A percentile compares a stretch with the other conserved stretches of the same genome.
phyloP scores from a whole-genome alignment of 2,888 invertebrate genomes.

The Teinopalpus imperialis region DNA sequence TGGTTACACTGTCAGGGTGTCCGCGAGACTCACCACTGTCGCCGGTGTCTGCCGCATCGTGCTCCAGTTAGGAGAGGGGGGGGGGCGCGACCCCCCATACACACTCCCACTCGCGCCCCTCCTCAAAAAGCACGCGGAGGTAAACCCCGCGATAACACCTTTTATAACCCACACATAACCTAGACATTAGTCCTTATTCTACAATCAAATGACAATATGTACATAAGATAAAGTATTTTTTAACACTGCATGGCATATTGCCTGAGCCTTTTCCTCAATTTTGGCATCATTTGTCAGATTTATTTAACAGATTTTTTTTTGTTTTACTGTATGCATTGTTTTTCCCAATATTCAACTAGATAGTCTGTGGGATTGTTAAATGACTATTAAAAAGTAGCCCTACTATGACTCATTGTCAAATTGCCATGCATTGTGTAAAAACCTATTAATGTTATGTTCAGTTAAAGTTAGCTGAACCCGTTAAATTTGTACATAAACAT shows the following conservation, averaged over 20 bases:
- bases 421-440: constrained; percentile 56
- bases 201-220: constrained; percentile 82
- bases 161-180: constrained; percentile 59
- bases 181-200: constrained; percentile 70
- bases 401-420: constrained; percentile 33
- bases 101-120: constrained; percentile 77
- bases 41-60: constrained; percentile 94
- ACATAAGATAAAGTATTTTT: constrained; percentile 81
- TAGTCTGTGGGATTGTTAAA: constrained; percentile 30
- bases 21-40: constrained; percentile 93
- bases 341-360: constrained; percentile 15
- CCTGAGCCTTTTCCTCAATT: constrained; percentile 11
- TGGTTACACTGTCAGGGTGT: constrained; percentile 95
- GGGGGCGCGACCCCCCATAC: constrained; percentile 81
- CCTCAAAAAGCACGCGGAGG: constrained; percentile 79
- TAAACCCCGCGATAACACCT: constrained; percentile 61
- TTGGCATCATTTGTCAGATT: constrained; percentile 14
- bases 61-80: constrained; percentile 92
- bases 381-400: constrained; percentile 33
- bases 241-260: constrained; percentile 64
- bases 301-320: background rate
- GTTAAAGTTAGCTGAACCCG: constrained; percentile 54
- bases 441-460: constrained; percentile 65
- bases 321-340: constrained; percentile 22
- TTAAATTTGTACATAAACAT: constrained; percentile 66